Evolutionary conservation across 2,888 invertebrate species (phyloP), one percentile per base, ranked within the genome.

Genomic region (Lymantria dispar): DNA sequence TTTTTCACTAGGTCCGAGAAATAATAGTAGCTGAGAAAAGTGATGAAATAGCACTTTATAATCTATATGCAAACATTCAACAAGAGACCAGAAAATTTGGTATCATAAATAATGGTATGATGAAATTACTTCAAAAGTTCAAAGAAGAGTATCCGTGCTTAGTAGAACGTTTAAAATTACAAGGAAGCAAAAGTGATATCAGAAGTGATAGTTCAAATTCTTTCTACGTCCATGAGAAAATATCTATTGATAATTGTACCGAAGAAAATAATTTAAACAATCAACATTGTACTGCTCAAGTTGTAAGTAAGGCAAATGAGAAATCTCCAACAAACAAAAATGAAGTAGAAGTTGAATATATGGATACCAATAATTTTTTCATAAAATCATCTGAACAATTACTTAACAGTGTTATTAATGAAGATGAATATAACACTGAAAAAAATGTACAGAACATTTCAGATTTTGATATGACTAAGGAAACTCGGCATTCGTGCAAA

Each of bases 21-120:
- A 57, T 74, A 45, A 66, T 36, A 40, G 66, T 76, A n/a, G 66
- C 72, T n/a, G 66, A 72, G 44, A 63, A 61, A 52, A 73, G 62
- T 37, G 78, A 80, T 9, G 81, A 83, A 44, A 64, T 63, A 57
- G 39, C 61, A 7, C 55, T 92, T 31, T 91, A 91, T 55, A 72
- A 81, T 49, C 59, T 92, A 0, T 80, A 87, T 56, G 80, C 87
- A 42, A 76, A 83, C 36, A 62, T 91, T 45, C 74, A 67, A 60
- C 64, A 80, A 50, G 81, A 80, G 68, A 66, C 52, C 12, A 74
- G 86, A 54, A 83, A 74, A 62, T 63, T 74, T 8, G 54, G 55
- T 9, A 64, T 76, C 11, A 50, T 65, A 1, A 67, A 76, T 31
- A 74, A 70, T 10, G 48, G 44, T 11, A 57, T 72, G 7, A 72